phyloP scores from a whole-genome alignment of 2,888 invertebrate species.

The Tortrix viridana region DNA sequence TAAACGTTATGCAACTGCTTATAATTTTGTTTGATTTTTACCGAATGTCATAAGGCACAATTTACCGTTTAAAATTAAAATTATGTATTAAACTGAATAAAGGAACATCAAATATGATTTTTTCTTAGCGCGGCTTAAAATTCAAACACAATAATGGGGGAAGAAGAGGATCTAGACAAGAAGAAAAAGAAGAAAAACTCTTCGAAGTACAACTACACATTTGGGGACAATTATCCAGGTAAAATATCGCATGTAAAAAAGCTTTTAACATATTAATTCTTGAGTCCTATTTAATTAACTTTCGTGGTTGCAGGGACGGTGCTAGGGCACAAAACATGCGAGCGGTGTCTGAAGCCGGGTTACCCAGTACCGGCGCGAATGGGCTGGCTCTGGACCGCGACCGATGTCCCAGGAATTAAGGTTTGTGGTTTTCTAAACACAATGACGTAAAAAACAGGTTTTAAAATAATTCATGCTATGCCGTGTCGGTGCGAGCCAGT shows the following conservation, averaged over 20 bases:
- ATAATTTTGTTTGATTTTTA: conserved; percentile 37
- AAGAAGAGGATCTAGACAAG: conserved; percentile 64
- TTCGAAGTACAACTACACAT: conserved; percentile 77
- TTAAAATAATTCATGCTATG: too few relatives aligned
- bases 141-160: conserved; percentile 54
- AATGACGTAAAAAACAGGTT: too few relatives aligned
- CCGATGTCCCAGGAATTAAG: conserved; percentile 68
- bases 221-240: conserved; percentile 82
- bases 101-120: conserved; percentile 6
- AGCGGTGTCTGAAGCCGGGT: conserved; percentile 65
- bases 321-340: conserved; percentile 80
- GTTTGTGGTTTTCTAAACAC: too few relatives aligned
- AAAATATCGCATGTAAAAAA: conserved; percentile 23
- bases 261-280: too few relatives aligned
- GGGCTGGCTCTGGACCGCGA: conserved; percentile 88
- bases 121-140: conserved; percentile 5
- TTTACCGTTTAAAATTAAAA: too few relatives aligned
- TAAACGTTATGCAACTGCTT: conserved; percentile 49
- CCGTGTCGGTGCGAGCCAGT: too few relatives aligned
- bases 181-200: conserved; percentile 72
- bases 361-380: conserved; percentile 85
- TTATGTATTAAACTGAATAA: too few relatives aligned
- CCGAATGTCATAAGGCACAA: neutral
- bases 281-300: too few relatives aligned
- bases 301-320: conserved; percentile 19